A percentile compares a stretch with the other conserved stretches of the same genome.
Conservation (phyloP, 2,797 vertebrate species). For the Tarsius wallacei region DNA sequence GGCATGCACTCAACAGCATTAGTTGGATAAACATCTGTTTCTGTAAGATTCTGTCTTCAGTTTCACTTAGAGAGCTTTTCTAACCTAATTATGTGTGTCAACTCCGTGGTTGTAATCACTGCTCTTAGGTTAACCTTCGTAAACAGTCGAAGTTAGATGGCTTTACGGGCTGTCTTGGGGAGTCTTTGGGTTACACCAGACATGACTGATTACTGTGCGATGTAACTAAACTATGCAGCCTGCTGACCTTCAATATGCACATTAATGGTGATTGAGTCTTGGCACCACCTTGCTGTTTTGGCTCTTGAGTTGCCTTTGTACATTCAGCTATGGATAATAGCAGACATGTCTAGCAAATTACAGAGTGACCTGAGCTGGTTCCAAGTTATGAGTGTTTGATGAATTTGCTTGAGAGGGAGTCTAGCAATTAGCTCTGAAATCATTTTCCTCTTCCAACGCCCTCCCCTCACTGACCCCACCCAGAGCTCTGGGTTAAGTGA, state of each 20-base stretch:
- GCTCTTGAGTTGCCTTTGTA: neutral
- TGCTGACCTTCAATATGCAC: conserved; percentile 42
- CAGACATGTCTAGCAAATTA: conserved; percentile 64
- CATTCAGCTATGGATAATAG: neutral
- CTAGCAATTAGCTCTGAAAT: neutral
- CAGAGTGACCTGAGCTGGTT: conserved; percentile 56
- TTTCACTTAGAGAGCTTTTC: conserved; percentile 65
- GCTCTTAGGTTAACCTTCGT: conserved; percentile 36
- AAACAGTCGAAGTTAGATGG: conserved; percentile 27
- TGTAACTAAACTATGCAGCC: neutral
- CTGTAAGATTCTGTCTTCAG: conserved; percentile 52
- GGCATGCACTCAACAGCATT: neutral
- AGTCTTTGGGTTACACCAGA: conserved; percentile 35
- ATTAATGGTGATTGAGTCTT: conserved; percentile 31
- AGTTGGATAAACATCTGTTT: conserved; percentile 58
- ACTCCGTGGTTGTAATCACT: neutral
- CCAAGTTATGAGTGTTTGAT: conserved; percentile 44
- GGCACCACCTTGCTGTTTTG: conserved; percentile 63
- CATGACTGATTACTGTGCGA: neutral
- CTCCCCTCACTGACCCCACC: fast-evolving
- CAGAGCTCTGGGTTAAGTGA: conserved; percentile 11
- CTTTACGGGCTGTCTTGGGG: conserved; percentile 63
- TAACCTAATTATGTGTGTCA: conserved; percentile 66
- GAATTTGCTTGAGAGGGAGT: conserved; percentile 34
- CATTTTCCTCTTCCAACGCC: neutral